Conservation (phyloP, 2,797 vertebrate genomes). For the Mormyrops attenuatus region DNA sequence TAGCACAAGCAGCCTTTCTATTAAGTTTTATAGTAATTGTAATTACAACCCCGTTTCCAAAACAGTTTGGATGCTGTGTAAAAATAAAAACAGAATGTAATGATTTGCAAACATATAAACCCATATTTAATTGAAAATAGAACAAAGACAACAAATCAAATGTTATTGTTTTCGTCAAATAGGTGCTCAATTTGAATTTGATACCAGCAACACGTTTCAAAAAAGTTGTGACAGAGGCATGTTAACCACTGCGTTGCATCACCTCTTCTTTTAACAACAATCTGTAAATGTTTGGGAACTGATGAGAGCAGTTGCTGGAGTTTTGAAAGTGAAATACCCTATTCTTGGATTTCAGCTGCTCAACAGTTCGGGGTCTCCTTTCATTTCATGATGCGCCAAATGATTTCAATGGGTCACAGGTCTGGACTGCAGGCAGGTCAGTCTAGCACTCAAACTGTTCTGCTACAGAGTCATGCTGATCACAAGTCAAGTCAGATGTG, state of each 20-base stretch:
- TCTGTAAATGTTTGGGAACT: background rate
- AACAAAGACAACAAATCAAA: background rate
- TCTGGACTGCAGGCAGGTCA: background rate
- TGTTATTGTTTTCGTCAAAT: background rate
- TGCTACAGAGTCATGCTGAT: background rate
- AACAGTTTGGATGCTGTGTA: background rate
- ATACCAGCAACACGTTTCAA: background rate
- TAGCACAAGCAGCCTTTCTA: background rate
- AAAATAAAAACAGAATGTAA: background rate
- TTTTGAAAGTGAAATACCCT: background rate
- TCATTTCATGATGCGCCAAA: background rate
- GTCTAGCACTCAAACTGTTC: background rate
- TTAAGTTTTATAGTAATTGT: background rate
- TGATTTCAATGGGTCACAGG: background rate
- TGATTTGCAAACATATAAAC: background rate
- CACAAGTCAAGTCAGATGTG: background rate
- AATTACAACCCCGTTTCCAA: background rate
- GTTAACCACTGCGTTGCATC: background rate
- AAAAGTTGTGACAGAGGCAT: background rate
- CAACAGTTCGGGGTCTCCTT: background rate
- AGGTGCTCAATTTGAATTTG: background rate
- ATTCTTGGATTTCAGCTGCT: background rate
- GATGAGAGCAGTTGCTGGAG: background rate
- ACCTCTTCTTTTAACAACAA: background rate
- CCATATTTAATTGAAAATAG: background rate